A percentile compares a stretch with the other conserved stretches of the same genome.
These are phyloP conservation scores for Heterotilapia buettikoferi DNA, from an alignment of 2,113 vertebrate genomes.

Conservation along the genomic window DNA sequence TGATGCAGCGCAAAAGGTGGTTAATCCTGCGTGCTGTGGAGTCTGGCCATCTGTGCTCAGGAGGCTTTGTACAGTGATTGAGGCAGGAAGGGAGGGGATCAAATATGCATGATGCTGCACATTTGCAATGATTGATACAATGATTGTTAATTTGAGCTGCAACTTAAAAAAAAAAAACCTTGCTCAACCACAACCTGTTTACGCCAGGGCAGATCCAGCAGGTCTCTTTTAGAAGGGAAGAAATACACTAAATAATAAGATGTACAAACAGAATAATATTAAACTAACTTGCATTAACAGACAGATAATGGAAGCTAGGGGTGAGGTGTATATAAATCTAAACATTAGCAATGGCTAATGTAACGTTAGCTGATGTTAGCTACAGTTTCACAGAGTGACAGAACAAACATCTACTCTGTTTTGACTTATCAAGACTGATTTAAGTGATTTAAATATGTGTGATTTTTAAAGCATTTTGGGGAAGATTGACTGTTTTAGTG, in stretches of 20 bases:
- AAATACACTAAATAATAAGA: neutral
- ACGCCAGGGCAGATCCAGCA: neutral
- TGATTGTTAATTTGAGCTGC: neutral
- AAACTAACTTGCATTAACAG: neutral
- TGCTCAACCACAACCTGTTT: neutral
- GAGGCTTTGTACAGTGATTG: constrained; percentile 7
- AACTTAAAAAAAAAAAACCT: neutral
- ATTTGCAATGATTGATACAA: constrained; percentile 23
- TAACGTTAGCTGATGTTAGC: neutral
- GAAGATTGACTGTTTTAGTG: neutral
- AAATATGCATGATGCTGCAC: constrained; percentile 45
- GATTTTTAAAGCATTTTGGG: neutral
- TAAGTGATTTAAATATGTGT: neutral
- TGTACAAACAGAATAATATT: neutral
- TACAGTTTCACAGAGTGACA: neutral
- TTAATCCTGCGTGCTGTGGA: constrained; percentile 37
- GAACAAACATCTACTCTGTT: neutral
- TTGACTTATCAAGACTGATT: neutral
- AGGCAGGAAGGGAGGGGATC: constrained; percentile 34
- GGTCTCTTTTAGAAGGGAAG: neutral
- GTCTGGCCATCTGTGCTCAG: constrained; percentile 45
- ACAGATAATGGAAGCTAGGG: neutral
- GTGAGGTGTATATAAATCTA: neutral
- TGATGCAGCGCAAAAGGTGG: constrained; percentile 12
- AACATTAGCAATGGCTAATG: neutral